A percentile compares a stretch with the other conserved stretches of the same genome.
These are phyloP conservation scores for Junonia oenone DNA, from an alignment of 2,888 invertebrate genomes.

Conservation along the genomic window DNA sequence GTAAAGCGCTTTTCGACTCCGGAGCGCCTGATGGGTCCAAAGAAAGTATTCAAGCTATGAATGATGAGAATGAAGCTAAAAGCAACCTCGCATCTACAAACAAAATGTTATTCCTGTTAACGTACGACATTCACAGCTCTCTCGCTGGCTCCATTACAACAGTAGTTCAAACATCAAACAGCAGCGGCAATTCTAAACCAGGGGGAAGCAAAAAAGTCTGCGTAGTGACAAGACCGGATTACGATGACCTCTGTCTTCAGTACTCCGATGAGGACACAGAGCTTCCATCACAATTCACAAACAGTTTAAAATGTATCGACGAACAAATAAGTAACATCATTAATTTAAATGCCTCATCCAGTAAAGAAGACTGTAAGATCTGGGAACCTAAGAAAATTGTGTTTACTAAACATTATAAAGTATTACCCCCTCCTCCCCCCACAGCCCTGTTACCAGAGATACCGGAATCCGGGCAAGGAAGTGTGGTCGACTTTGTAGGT, in stretches of 20 bases:
- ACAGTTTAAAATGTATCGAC: conserved; percentile 50
- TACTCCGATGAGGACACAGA: conserved; percentile 81
- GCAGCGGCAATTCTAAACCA: conserved; percentile 72
- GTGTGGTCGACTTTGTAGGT: conserved; percentile 65
- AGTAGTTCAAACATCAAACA: conserved; percentile 63
- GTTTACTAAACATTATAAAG: conserved; percentile 60
- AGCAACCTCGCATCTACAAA: conserved; percentile 58
- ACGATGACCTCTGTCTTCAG: conserved; percentile 75
- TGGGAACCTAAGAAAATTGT: conserved; percentile 68
- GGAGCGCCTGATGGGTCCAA: conserved; percentile 51
- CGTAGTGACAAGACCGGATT: conserved; percentile 57
- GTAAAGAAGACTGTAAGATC: conserved; percentile 64
- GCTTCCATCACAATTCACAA: conserved; percentile 66
- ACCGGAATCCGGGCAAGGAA: conserved; percentile 57
- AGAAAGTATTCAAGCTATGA: conserved; percentile 84
- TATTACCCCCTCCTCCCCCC: conserved; percentile 57
- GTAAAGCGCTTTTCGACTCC: conserved; percentile 64
- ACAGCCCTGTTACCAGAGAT: conserved; percentile 56
- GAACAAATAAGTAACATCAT: conserved; percentile 78
- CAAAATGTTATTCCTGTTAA: conserved; percentile 80
- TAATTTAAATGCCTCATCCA: conserved; percentile 69
- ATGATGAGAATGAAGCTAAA: conserved; percentile 86
- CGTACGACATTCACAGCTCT: conserved; percentile 85
- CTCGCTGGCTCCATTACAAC: conserved; percentile 65
- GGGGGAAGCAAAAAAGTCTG: conserved; percentile 75